phyloP scores from a whole-genome alignment of 2,113 vertebrate species.

The Ptilonorhynchus violaceus region DNA sequence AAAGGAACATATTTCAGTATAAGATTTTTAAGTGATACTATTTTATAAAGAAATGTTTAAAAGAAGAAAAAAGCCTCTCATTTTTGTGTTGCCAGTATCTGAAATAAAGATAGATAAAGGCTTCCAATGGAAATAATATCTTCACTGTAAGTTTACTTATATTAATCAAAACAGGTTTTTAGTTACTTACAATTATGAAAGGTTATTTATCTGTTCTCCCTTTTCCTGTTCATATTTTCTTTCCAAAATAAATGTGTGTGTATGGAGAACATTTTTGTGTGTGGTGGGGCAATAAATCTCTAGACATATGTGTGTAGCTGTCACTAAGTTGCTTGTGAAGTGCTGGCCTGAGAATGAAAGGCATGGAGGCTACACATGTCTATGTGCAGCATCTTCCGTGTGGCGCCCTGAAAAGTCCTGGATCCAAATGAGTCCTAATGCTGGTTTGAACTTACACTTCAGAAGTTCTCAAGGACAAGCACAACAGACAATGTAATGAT shows the following conservation, averaged over 20 bases:
- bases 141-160: background rate
- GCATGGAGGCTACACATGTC: background rate
- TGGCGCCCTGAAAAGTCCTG: background rate
- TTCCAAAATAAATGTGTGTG: background rate
- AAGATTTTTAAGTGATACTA: background rate
- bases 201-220: background rate
- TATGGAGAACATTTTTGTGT: background rate
- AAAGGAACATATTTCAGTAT: background rate
- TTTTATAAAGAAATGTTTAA: background rate
- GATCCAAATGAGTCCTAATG: background rate
- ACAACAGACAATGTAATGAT: background rate
- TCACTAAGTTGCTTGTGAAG: background rate
- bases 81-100: background rate
- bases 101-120: background rate
- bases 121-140: background rate
- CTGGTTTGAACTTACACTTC: background rate
- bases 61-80: rapidly evolving
- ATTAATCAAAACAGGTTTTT: background rate
- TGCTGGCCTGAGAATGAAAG: background rate
- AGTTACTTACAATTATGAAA: background rate
- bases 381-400: background rate
- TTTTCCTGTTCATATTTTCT: background rate
- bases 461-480: background rate
- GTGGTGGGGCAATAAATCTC: background rate
- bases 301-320: background rate